Evolutionary conservation across 2,113 vertebrate species (phyloP), one percentile per base, ranked within the genome.

Genomic region (Canis aureus): DNA sequence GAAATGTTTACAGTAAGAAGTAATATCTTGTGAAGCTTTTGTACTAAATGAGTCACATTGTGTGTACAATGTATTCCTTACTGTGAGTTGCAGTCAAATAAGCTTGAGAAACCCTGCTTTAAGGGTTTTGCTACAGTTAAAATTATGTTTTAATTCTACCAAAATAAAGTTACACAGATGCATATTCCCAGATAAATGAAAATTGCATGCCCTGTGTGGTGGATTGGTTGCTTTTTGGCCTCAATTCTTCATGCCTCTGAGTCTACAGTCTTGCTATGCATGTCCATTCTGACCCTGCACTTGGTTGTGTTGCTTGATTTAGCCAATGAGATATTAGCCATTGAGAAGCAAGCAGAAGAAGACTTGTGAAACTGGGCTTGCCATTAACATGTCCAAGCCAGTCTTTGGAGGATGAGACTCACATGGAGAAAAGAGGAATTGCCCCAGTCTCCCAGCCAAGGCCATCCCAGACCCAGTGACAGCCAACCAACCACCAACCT

Each of bases 121-220:
- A 69, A 62, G 23, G 17, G 8, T 85, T 92, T 55, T 55, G 35
- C 73, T 81, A 62, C 71, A 92, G 43, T 79, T 20, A 88, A 81
- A 92, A 49, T 62, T 51, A 49, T 0, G 35, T 55, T 80, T 95
- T 87, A 91, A 81, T 62, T 90, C 8, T 89, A 64, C 43, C 71
- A 81, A 82, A 67, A 71, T 29, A 55, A 74, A 93, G 19, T 53
- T 73, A 73, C 25, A 67, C 9, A 92, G 78, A 43, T 92, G 89
- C 87, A 83, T 90, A 38, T 74, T 96, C 38, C 38, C 17, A 53
- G 64, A 38, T 90, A 87, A 85, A 92, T 12, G n/a, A 80, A 25
- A 88, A 55, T 12, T 60, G 25, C 3, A 66, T 51, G 20, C 0
- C 4, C 29, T 22, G 1, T 0, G 25, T 55, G 11, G 22, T 81